phyloP scores from a whole-genome alignment of 1,140 invertebrate species.

The Platyscapa corneri region DNA sequence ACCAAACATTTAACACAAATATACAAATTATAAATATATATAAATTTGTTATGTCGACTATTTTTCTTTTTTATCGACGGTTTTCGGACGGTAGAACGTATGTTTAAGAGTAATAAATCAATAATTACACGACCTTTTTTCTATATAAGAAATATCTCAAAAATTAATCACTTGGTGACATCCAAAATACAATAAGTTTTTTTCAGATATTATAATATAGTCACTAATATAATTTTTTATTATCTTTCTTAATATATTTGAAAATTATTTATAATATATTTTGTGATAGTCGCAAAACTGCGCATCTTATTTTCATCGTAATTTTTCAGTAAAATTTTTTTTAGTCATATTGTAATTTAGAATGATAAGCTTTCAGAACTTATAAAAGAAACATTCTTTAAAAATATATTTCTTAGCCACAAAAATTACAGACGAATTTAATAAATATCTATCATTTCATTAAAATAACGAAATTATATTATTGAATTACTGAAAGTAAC shows the following conservation, averaged over 20 bases:
- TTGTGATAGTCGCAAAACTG: neutral
- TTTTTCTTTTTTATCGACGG: neutral
- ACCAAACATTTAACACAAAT: neutral
- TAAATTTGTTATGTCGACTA: neutral
- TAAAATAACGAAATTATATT: no score
- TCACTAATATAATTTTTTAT: neutral
- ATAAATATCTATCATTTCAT: no score
- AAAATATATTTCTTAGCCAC: neutral
- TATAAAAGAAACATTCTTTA: neutral
- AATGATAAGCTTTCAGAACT: neutral
- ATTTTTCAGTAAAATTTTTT: neutral
- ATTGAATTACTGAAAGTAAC: no score
- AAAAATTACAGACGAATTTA: no score
- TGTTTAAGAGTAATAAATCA: neutral
- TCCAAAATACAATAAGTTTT: constrained; percentile 3
- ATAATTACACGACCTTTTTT: neutral
- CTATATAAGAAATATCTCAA: neutral
- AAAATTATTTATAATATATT: neutral
- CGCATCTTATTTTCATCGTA: neutral
- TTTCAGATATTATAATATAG: neutral
- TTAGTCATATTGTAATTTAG: neutral
- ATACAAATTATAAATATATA: neutral
- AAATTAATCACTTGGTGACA: neutral
- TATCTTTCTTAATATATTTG: neutral
- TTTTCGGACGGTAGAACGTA: neutral